Evolutionary conservation across 1,140 invertebrate species (phyloP), one percentile per base, ranked within the genome.

Genomic region (Drosophila gunungcola): DNA sequence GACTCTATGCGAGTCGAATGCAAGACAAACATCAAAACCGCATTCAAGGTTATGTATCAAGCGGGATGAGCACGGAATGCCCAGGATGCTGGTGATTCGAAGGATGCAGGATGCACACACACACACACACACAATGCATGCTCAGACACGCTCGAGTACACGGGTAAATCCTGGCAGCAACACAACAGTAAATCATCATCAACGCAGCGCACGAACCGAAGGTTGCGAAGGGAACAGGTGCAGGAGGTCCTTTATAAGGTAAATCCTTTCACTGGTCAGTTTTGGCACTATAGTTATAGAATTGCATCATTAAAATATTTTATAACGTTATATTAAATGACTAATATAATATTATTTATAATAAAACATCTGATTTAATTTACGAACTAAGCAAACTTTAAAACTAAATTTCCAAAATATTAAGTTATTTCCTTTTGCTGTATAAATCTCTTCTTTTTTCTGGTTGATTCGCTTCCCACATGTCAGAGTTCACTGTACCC

Each of bases 161-260:
- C 78, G 54, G 64, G 74, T 74, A 91, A 91, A 91, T 91, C 89
- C 89, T 85, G 55, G 80, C 75, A 85, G 75, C 78, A 81, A 85
- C 89, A 91, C 91, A 91, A 91, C 73, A 82, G 80, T 91, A 91
- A 91, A 91, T 91, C 88, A 91, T 91, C 89, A 86, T 91, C 88
- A 91, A 90, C 53, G 67, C 78, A 70, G 63, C 39, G 73, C 74
- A 64, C 51, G 42, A 53, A 41, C 42, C 29, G 49, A 65, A 73
- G 78, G 68, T 72, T 72, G 42, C 61, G 36, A 61, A 36, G 11
- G 36, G 36, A 41, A 54, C 57, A 73, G 36, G 65, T 69, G 62
- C 49, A 70, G 42, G 51, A 16, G 43, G 21, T 39, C 42, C 51
- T 70, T 32, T 41, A 29, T 65, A 68, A 43, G 29, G 12, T 7